These are phyloP conservation scores for Erpornis zantholeuca DNA, from an alignment of 2,113 vertebrate species.

Conservation along the genomic window DNA sequence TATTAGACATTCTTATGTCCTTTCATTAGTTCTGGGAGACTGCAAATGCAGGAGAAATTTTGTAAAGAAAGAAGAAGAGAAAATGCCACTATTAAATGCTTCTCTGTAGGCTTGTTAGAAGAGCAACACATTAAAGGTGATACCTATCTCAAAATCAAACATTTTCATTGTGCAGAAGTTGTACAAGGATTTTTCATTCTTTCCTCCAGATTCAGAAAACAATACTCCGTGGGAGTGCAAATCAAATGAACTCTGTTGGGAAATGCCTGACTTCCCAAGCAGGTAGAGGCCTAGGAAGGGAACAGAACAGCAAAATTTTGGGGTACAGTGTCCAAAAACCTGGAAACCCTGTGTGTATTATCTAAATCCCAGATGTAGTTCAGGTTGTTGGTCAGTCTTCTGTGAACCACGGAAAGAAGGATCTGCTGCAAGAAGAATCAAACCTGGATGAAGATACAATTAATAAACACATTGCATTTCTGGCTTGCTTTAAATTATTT, in stretches of 20 bases:
- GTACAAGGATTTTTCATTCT: neutral
- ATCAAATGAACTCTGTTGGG: neutral
- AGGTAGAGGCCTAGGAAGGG: neutral
- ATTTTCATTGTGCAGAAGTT: neutral
- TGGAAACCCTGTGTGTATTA: neutral
- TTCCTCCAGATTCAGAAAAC: neutral
- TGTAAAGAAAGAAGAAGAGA: neutral
- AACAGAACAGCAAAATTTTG: neutral
- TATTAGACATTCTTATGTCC: neutral
- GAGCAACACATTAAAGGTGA: neutral
- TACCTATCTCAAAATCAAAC: neutral
- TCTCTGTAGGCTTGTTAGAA: neutral
- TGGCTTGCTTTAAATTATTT: neutral
- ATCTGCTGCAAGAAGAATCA: neutral
- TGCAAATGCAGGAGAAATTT: neutral
- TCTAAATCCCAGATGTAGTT: neutral
- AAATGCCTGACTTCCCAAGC: neutral
- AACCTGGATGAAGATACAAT: neutral
- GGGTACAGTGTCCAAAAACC: rapidly evolving
- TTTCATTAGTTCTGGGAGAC: neutral
- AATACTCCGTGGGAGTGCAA: neutral
- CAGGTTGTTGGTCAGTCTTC: neutral
- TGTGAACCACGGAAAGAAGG: neutral
- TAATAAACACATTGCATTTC: neutral
- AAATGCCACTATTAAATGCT: neutral